These are phyloP conservation scores for Drosophila ohnishii DNA, from an alignment of 1,140 invertebrate genomes.

Conservation along the genomic window DNA sequence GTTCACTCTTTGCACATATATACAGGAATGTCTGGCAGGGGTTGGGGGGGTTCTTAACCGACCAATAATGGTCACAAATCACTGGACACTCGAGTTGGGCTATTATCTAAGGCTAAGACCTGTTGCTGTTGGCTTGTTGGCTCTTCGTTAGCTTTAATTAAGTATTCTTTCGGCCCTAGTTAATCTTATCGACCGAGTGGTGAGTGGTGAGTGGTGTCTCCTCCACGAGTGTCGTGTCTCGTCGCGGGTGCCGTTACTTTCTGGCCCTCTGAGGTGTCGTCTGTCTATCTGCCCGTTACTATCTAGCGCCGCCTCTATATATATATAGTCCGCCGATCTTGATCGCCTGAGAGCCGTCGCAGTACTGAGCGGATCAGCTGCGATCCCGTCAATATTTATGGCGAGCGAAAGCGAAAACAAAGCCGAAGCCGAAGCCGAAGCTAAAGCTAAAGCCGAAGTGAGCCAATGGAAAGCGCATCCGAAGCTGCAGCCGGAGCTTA, in stretches of 20 bases:
- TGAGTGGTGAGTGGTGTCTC: neutral
- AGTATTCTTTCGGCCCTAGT: constrained; percentile 21
- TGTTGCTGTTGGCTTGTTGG: constrained; percentile 1
- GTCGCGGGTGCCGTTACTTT: constrained; percentile 33
- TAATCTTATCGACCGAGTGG: constrained; percentile 63
- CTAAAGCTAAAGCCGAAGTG: neutral
- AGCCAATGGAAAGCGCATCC: constrained; percentile 21
- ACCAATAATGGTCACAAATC: constrained; percentile 19
- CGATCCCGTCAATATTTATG: constrained; percentile 67
- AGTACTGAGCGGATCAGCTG: constrained; percentile 68
- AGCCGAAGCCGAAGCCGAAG: constrained; percentile 9
- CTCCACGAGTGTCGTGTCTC: constrained; percentile 14
- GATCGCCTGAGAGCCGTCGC: constrained; percentile 14
- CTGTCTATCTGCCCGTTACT: neutral
- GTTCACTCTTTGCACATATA: constrained; percentile 1
- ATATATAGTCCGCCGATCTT: constrained; percentile 18
- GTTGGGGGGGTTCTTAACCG: neutral
- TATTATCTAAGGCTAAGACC: constrained; percentile 35
- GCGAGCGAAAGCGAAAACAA: constrained; percentile 8
- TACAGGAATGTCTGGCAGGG: neutral
- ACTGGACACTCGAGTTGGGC: constrained; percentile 24
- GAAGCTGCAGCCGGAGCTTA: neutral
- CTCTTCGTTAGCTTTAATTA: constrained; percentile 52
- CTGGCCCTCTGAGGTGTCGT: neutral
- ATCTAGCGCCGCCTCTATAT: neutral